Evolutionary conservation across 2,113 vertebrate genomes (phyloP).

Genomic region (Blennius ocellaris): DNA sequence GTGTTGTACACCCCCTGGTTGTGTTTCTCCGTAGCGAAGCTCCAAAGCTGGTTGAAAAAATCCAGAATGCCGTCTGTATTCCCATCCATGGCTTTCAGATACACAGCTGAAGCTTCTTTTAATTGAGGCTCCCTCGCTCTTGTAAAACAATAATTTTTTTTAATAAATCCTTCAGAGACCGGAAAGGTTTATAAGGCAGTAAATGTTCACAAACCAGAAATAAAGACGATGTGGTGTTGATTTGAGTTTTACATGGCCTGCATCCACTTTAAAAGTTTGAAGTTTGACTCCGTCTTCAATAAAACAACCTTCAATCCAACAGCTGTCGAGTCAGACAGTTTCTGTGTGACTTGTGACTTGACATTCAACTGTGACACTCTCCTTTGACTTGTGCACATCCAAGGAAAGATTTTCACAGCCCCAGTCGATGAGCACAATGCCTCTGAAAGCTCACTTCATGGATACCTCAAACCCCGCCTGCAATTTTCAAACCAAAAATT

Average conservation of each 20-base stretch:
- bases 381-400: not conserved
- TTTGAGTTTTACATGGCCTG: constrained; percentile 21
- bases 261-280: constrained; percentile 4
- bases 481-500: constrained; percentile 30
- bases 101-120: not conserved
- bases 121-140: constrained; percentile 14
- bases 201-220: constrained; percentile 19
- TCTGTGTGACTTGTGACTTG: not conserved
- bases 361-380: not conserved
- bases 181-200: constrained; percentile 17
- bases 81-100: constrained; percentile 74
- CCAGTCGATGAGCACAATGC: constrained; percentile 19
- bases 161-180: constrained; percentile 48
- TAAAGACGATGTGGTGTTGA: constrained; percentile 24
- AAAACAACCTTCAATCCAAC: constrained; percentile 1
- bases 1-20: constrained; percentile 91
- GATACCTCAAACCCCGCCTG: not conserved
- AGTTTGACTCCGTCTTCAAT: constrained; percentile 8
- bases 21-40: constrained; percentile 85
- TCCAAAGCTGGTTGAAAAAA: constrained; percentile 89
- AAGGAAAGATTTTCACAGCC: not conserved
- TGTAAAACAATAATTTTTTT: constrained; percentile 2
- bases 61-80: constrained; percentile 81
- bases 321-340: constrained; percentile 9
- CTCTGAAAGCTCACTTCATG: constrained; percentile 12